Evolutionary conservation across 2,113 vertebrate genomes (phyloP), one percentile per base, ranked within the genome.

Genomic region (Variabilichromis moorii): DNA sequence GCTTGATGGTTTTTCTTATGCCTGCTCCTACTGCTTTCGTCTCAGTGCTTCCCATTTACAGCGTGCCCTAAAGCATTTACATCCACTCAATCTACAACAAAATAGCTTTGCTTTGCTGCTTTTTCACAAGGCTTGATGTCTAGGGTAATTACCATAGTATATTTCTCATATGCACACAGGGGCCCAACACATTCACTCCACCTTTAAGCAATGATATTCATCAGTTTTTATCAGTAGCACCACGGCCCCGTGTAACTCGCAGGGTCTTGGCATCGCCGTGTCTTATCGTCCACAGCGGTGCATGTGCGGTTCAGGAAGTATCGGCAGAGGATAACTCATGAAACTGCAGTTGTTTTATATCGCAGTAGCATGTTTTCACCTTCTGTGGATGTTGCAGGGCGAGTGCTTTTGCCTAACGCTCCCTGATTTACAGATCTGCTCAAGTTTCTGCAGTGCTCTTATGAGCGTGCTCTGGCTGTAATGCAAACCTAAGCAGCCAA

Each of bases 401-500:
- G 68, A 79, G 40, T 80, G 80, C 42, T 79, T 81, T 76, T 42
- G 33, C 54, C 57, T 87, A 51, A 14, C 61, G 13, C 83, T 84
- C 63, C 28, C n/a, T 53, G 66, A 83, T 91, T 94, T 90, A 79
- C 85, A 86, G 92, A 89, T 87, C 90, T 93, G 86, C 93, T 71
- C 92, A 91, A 92, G 93, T 91, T 87, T 94, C 94, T 92, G 93
- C 91, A 91, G 91, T 81, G 89, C 88, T 95, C 91, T 90, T 91
- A 89, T 88, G 90, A 93, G 93, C 93, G 84, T 91, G 90, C 94
- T 93, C 93, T 95, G 95, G 93, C 94, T 96, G 93, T 96, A 95
- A 95, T 95, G 96, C 96, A 96, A 92, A 96, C 94, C 96, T 96
- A 96, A 96, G 96, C 95, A 96, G 95, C 94, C 94, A 94, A 95